Conservation (phyloP, 2,888 invertebrate genomes). For the Baccha elongata region DNA sequence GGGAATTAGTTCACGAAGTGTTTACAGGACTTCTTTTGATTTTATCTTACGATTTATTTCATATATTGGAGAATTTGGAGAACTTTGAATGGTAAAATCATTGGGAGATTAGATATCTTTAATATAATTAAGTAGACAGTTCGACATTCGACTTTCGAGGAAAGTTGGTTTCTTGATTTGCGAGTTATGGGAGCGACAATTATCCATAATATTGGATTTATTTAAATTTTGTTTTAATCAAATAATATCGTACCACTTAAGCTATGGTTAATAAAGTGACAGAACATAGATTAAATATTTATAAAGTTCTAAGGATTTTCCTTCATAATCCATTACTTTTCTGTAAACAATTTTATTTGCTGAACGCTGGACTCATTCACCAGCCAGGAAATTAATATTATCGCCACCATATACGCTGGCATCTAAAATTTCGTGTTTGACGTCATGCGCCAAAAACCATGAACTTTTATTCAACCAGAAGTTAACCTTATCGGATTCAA, state of each 20-base stretch:
- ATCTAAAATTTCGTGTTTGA: conserved; percentile 55
- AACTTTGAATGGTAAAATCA: not conserved
- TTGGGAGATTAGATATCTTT: not conserved
- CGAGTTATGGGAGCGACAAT: too few relatives aligned
- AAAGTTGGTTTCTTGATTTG: not conserved
- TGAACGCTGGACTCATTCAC: conserved; percentile 68
- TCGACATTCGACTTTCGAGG: too few relatives aligned
- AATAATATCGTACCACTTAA: too few relatives aligned
- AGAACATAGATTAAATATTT: too few relatives aligned
- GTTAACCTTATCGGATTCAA: conserved; percentile 51
- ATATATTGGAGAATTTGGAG: conserved; percentile 53
- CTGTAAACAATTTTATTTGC: too few relatives aligned
- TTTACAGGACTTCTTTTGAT: conserved; percentile 61
- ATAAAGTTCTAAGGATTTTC: too few relatives aligned
- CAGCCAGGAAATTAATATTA: conserved; percentile 50
- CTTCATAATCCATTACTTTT: too few relatives aligned
- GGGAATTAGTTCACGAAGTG: conserved; percentile 72
- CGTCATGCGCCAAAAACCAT: conserved; percentile 2
- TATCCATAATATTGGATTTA: too few relatives aligned
- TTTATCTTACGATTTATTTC: not conserved
- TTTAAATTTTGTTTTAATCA: too few relatives aligned
- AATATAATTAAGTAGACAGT: not conserved
- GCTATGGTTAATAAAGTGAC: too few relatives aligned
- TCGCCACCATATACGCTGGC: conserved; percentile 53
- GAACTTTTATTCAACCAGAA: conserved; percentile 19